These are phyloP conservation scores for Rhinogobius similis DNA, from an alignment of 2,113 vertebrate genomes.

Conservation along the genomic window DNA sequence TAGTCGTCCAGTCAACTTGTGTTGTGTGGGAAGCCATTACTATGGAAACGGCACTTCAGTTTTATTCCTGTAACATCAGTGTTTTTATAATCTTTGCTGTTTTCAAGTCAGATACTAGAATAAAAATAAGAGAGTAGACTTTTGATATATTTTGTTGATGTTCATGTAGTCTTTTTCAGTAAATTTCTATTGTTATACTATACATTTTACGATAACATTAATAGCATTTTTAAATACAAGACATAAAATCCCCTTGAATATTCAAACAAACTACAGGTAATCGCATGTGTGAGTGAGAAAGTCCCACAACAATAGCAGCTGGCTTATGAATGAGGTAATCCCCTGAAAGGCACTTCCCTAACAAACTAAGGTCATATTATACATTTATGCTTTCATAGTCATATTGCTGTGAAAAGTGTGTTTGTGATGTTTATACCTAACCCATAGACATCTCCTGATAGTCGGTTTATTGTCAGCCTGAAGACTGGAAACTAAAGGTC, in stretches of 20 bases:
- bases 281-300: not conserved
- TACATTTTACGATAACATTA: not conserved
- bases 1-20: conserved; percentile 10
- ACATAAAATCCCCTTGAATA: not conserved
- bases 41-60: conserved; percentile 55
- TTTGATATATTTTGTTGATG: not conserved
- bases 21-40: conserved; percentile 39
- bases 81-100: conserved; percentile 14
- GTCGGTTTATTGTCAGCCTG: not conserved
- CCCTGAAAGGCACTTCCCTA: not conserved
- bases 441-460: conserved; percentile 9
- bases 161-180: too few relatives aligned
- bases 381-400: not conserved
- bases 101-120: conserved; percentile 4
- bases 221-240: not conserved
- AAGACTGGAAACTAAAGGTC: conserved; percentile 22
- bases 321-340: not conserved
- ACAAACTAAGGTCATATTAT: not conserved
- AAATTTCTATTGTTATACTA: too few relatives aligned
- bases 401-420: not conserved
- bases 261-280: not conserved
- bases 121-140: not conserved
- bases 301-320: not conserved
- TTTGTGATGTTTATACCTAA: not conserved
- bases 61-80: conserved; percentile 6